Percentiles rank a stretch among this genome's conserved stretches.
These are phyloP conservation scores for Ptychoptera contaminata DNA, from an alignment of 2,888 invertebrate genomes.

Conservation along the genomic window DNA sequence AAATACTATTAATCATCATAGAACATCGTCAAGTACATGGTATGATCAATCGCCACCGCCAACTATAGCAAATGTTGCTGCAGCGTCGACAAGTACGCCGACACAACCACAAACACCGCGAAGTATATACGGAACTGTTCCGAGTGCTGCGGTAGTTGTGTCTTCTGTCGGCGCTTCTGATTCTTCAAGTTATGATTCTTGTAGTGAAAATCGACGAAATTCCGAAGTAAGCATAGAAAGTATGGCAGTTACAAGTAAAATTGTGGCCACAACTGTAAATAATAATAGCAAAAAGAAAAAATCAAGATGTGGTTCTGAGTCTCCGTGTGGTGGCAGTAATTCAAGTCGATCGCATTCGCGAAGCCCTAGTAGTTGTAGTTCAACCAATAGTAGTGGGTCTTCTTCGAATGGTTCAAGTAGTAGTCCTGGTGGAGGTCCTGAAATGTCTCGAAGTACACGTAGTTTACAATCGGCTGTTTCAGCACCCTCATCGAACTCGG, in stretches of 20 bases:
- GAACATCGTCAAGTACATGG: conserved; percentile 25
- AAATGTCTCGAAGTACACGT: conserved; percentile 25
- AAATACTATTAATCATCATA: conserved; percentile 15
- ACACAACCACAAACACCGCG: conserved; percentile 17
- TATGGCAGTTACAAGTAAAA: conserved; percentile 17
- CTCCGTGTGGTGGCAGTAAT: conserved; percentile 34
- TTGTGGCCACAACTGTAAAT: conserved; percentile 10
- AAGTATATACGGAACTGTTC: conserved; percentile 24
- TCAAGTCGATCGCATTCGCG: conserved; percentile 40
- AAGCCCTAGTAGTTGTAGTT: conserved; percentile 32
- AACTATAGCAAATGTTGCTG: conserved; percentile 5
- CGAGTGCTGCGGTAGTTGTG: conserved; percentile 18
- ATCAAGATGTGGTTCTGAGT: conserved; percentile 35
- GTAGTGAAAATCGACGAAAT: conserved; percentile 5
- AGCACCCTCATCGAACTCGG: conserved; percentile 13
- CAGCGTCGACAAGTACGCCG: conserved; percentile 8
- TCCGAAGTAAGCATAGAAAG: conserved; percentile 6
- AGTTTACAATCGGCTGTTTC: conserved; percentile 37
- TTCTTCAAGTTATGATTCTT: conserved; percentile 12
- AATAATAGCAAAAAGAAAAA: conserved; percentile 22
- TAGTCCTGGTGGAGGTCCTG: conserved; percentile 26
- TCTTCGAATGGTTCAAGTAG: conserved; percentile 30
- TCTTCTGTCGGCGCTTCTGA: conserved; percentile 19
- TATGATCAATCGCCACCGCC: conserved; percentile 25
- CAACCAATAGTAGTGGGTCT: conserved; percentile 29